Base-by-base conservation (phyloP, 1,140 invertebrate species). In the Plectus sambesii region DNA sequence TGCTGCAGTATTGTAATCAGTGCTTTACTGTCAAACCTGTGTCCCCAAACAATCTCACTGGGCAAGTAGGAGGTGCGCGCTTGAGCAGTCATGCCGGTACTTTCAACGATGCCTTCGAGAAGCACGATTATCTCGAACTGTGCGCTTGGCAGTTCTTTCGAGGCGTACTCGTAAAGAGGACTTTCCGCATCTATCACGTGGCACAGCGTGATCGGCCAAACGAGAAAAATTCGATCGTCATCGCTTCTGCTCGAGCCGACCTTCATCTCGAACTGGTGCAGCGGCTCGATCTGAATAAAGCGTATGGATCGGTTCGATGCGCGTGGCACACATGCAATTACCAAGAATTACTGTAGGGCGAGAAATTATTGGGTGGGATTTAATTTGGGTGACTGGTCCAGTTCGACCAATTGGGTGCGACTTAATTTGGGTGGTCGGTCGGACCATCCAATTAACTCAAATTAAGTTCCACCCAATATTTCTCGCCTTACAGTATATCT, bases 151-250 rank as follows among this genome's bases (percentile, higher is more conserved):
- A 60, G 35, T 2, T 38, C 30, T 22, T 55, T 43, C 15, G 26
- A 33, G 4, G 49, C 51, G 27, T 51, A 47, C 6, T 47, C 44
- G 37, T 55, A 60, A 3, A 60, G 40, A 3, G 58, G 58, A 19
- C 47, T 69, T 22, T 61, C 52, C 43, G 69, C 65, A 49, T 72
- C 64, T 41, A 73, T 74, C 51, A 66, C 69, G 55, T 74, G 73
- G 12, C 68, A 66, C 33, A 74, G 65, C 15, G 72, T 73, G 8
- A 73, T 66, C 36, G 72, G 72, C 72, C 72, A 74, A 1, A 72
- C 68, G 46, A 72, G 56, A 50, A 74, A 72, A 15, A 74, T 53
- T 17, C 58, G 26, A 26, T 52, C 40, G 47, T 56, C 54, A 38
- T 43, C 43, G 9, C 38, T 24, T 42, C 46, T 27, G 12, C 37